A percentile compares a stretch with the other conserved stretches of the same genome.
Evolutionary conservation across 2,113 vertebrate species (phyloP).

Genomic region (Hippocampus barbouri): DNA sequence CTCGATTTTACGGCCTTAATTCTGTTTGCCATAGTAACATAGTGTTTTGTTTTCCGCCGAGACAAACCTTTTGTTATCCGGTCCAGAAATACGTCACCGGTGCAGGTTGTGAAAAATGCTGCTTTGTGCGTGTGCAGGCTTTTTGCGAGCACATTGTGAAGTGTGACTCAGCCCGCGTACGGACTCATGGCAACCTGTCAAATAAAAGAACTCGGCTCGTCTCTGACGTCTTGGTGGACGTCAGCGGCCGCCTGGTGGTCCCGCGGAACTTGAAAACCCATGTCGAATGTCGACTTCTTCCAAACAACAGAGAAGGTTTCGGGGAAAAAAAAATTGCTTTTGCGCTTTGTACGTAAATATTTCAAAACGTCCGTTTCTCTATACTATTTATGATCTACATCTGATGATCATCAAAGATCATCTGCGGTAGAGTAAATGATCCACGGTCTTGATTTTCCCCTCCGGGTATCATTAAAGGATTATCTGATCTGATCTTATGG

Average conservation of each 20-base stretch:
- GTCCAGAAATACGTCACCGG: background rate
- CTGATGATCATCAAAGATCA: too few relatives aligned
- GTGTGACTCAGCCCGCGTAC: conserved; percentile 38
- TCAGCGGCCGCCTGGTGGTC: background rate
- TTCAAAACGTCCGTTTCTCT: background rate
- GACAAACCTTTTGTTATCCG: background rate
- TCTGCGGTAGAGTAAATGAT: background rate
- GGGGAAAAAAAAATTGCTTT: too few relatives aligned
- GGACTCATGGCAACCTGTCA: conserved; percentile 7
- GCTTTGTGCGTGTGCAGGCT: conserved; percentile 31
- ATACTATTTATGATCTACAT: too few relatives aligned
- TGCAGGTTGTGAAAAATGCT: background rate
- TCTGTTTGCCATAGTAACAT: background rate
- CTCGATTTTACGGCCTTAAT: background rate
- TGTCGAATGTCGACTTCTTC: background rate
- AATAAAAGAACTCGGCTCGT: conserved; percentile 31
- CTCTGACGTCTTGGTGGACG: conserved; percentile 4
- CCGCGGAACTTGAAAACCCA: background rate
- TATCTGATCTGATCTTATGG: background rate
- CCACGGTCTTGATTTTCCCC: background rate
- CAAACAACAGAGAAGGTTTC: background rate
- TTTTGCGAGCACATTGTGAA: conserved; percentile 37
- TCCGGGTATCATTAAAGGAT: background rate
- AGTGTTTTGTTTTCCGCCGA: conserved; percentile 2
- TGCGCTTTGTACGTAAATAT: background rate